Base-by-base conservation (phyloP, 2,888 invertebrate genomes). In the Keiferia lycopersicella region DNA sequence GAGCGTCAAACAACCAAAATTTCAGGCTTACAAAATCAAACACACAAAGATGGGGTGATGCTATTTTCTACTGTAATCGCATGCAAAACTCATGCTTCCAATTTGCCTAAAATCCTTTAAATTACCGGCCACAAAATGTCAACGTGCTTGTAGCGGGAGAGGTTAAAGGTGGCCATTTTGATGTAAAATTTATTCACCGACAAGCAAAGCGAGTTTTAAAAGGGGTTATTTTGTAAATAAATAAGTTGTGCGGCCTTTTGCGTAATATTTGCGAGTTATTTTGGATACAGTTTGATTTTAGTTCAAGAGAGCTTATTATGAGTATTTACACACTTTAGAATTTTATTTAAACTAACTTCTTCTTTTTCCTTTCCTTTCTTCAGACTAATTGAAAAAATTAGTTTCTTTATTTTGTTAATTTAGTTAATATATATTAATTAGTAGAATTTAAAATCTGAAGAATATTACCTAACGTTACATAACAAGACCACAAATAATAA, bases 81-180 rank as follows among this genome's bases (percentile, higher is more conserved):
- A 26, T 26, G 26, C 26, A 26, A 34, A 8, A 10, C 34, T 34
- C 34, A 34, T 34, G 34, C 8, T 53, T 18, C 12, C 22, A 11
- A 11, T 56, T 56, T 56, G 6, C 26, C n/a, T 34, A n/a, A 56
- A 56, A 59, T 16, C n/a, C 18, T 50, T 62, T 62, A 57, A 60
- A 62, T 56, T 45, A 4, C 38, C n/a, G 3, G 14, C 45, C 4
- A 45, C 45, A 3, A 62, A 62, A 67, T 62, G 30, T 60, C 39
- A 38, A 34, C 60, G 64, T 61, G 58, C 57, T 63, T 63, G 57
- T 64, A 41, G 56, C 56, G 18, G 6, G n/a, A 14, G 11, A 12
- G 56, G 62, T 64, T 61, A 39, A 50, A 66, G 62, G 65, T 63
- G 63, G 67, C 65, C 66, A 68, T 70, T 50, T 67, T 69, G 59